These are phyloP conservation scores for Irena cyanogastra DNA, from an alignment of 2,113 vertebrate species.

Conservation along the genomic window DNA sequence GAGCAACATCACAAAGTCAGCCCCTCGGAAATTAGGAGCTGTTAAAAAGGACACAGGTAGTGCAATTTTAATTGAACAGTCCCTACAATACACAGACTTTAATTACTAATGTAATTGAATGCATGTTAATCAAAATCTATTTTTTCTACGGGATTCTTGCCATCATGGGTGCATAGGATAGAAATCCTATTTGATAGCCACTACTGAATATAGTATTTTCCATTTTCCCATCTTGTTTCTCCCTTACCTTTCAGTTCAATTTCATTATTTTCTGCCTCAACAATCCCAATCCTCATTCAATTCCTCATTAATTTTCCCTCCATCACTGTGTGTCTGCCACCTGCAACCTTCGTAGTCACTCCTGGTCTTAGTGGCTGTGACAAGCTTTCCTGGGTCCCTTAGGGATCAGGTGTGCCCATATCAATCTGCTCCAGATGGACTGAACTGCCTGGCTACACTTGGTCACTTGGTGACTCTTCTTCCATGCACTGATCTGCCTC, in stretches of 20 bases:
- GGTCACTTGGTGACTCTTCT: not conserved
- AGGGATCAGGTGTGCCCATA: not conserved
- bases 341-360: not conserved
- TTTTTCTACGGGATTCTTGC: not conserved
- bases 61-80: not conserved
- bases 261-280: not conserved
- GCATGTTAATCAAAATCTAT: not conserved
- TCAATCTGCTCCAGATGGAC: not conserved
- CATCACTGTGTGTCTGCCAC: not conserved
- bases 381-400: not conserved
- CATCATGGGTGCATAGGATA: not conserved
- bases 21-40: not conserved
- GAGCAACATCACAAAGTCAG: not conserved
- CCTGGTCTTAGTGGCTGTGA: rapidly evolving
- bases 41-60: not conserved
- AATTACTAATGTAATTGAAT: not conserved
- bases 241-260: not conserved
- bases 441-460: not conserved
- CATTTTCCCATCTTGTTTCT: not conserved
- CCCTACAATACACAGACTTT: not conserved
- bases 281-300: not conserved
- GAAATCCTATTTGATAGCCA: not conserved
- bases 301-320: not conserved
- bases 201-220: not conserved
- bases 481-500: not conserved